Evolutionary conservation across 2,797 vertebrate species (phyloP), one percentile per base, ranked within the genome.

Genomic region (Danio choprae): DNA sequence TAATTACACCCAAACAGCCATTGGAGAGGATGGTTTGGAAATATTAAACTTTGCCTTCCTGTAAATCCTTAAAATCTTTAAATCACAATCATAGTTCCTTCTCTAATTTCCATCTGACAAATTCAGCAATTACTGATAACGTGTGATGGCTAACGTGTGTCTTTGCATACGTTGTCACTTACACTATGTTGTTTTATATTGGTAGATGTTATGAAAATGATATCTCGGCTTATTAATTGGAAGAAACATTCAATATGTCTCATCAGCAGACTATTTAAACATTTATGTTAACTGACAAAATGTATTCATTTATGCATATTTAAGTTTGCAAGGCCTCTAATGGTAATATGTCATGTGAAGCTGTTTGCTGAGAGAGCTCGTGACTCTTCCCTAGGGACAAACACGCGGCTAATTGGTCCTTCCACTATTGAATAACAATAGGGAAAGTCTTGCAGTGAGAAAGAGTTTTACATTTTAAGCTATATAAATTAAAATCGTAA

Each of bases 391-490:
- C 82, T 76, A 50, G 85, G 77, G 84, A 83, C 83, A 76, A 79
- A 81, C 62, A 71, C 58, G 46, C 16, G 58, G 78, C 73, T 82
- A 84, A 86, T 87, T 86, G 84, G 80, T 79, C 77, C 79, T 81
- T 40, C 74, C 79, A 77, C 74, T 76, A 69, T 79, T 80, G 77
- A 83, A 86, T 72, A 81, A 80, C 75, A 77, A 77, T 69, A 36
- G 29, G 73, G 46, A 56, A 15, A 44, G 20, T 44, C 20, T 50
- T 65, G 50, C 73, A 53, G 73, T 74, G 72, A 63, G 3, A 3
- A 56, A 8, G 1, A 22, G 18, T 18, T 8, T 18, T 55, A 55
- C 3, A 1, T 20, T 56, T 56, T 20, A 1, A 29, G 29, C 29
- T 1, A 29, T 29, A 29, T 29, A 29, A 29, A 29, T 29, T 1